Conservation (phyloP, 1,140 invertebrate species). For the Conopomorpha cramerella region DNA sequence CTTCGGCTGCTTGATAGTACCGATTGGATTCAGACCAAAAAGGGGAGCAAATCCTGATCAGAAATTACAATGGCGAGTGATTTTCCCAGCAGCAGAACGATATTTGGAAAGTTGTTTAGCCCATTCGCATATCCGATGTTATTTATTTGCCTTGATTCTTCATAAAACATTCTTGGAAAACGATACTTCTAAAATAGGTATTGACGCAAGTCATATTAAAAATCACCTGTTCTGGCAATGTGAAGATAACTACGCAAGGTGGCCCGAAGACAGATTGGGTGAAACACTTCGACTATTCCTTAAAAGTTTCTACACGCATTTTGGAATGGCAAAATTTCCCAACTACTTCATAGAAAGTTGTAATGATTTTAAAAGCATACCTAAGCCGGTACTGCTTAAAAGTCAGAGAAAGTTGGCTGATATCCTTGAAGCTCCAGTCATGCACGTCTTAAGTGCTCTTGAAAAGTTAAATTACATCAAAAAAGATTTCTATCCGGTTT, state of each 20-base stretch:
- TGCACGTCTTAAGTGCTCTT: slow-evolving; percentile 69
- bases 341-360: slow-evolving; percentile 75
- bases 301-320: slow-evolving; percentile 60
- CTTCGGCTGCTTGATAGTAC: slow-evolving; percentile 70
- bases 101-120: slow-evolving; percentile 73
- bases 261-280: slow-evolving; percentile 72
- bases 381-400: slow-evolving; percentile 64
- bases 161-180: slow-evolving; percentile 72
- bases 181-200: slow-evolving; percentile 57
- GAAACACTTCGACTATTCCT: slow-evolving; percentile 68
- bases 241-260: slow-evolving; percentile 69
- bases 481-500: slow-evolving; percentile 67
- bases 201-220: slow-evolving; percentile 70
- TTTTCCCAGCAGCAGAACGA: slow-evolving; percentile 73
- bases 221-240: slow-evolving; percentile 80
- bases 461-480: slow-evolving; percentile 67
- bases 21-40: slow-evolving; percentile 67
- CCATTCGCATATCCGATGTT: slow-evolving; percentile 69
- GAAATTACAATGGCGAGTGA: slow-evolving; percentile 74
- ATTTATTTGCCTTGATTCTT: slow-evolving; percentile 66
- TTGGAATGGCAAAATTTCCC: slow-evolving; percentile 59
- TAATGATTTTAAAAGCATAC: slow-evolving; percentile 74
- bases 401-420: slow-evolving; percentile 69
- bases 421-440: slow-evolving; percentile 70
- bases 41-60: slow-evolving; percentile 60